Conservation (phyloP, 2,113 vertebrate species). For the human (Homo sapiens) region GRCh38 chr6:16583001-16583500, state of each 20-base stretch:
- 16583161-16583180: constrained; percentile 51
- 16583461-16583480: no score
- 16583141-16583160: constrained; percentile 32
- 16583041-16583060: background rate
- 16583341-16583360: background rate
- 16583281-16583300: background rate
- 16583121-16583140: constrained; percentile 25
- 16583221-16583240: background rate
- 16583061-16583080: background rate
- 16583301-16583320: background rate
- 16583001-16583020: background rate
- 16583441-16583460: background rate
- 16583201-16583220: constrained; percentile 30
- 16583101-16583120: background rate
- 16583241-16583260: background rate
- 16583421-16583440: background rate
- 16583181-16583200: constrained; percentile 33
- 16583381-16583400: background rate
- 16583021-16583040: background rate
- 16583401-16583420: background rate
- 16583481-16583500: background rate
- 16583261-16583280: no score
- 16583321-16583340: background rate
- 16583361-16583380: background rate
- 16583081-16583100: background rate